Percentiles rank a stretch among this genome's conserved stretches.
Evolutionary conservation across 2,797 vertebrate genomes (phyloP).

Genomic region (Craterocephalus amniculus): DNA sequence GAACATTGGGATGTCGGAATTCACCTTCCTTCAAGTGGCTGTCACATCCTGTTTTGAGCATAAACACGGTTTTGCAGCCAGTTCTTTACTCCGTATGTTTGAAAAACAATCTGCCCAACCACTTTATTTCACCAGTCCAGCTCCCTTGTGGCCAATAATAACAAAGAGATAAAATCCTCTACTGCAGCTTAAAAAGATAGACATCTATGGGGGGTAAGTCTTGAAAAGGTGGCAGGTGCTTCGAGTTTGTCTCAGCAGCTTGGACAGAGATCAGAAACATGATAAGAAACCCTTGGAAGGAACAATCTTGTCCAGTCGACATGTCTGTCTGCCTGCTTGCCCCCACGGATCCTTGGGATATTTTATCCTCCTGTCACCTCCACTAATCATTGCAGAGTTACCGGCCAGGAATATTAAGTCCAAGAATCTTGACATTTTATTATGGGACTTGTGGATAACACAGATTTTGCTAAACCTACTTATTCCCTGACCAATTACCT

Average conservation of each 20-base stretch:
- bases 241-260: conserved; percentile 34
- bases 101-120: conserved; percentile 61
- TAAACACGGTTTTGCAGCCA: conserved; percentile 65
- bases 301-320: conserved; percentile 44
- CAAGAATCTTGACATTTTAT: conserved; percentile 69
- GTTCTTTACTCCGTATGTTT: conserved; percentile 47
- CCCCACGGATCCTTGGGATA: conserved; percentile 36
- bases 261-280: conserved; percentile 67
- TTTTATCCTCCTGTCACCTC: conserved; percentile 70
- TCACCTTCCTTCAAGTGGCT: conserved; percentile 61
- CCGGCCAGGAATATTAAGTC: conserved; percentile 57
- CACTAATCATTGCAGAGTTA: conserved; percentile 59
- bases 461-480: conserved; percentile 31
- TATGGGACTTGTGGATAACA: conserved; percentile 18
- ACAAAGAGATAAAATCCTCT: conserved; percentile 17
- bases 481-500: not conserved
- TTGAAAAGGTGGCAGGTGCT: conserved; percentile 55
- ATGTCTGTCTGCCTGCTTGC: conserved; percentile 57
- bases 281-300: conserved; percentile 71
- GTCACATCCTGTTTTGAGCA: conserved; percentile 77
- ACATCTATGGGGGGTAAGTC: conserved; percentile 1
- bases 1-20: conserved; percentile 48
- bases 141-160: conserved; percentile 36
- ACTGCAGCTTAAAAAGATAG: conserved; percentile 30
- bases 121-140: conserved; percentile 43